Evolutionary conservation across 2,113 vertebrate species (phyloP).

Genomic region (Crotalus helleri): DNA sequence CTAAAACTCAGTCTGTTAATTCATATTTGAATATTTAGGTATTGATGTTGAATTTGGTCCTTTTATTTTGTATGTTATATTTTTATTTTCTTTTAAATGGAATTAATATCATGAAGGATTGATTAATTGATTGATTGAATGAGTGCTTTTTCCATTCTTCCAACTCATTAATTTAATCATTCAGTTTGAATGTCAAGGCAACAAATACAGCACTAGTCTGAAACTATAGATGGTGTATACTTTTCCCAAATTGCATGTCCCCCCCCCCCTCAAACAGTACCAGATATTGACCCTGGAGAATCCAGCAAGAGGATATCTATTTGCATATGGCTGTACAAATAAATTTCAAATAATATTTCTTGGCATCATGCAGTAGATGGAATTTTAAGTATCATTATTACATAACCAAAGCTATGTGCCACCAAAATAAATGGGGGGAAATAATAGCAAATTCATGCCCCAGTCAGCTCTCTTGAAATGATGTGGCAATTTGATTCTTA

Average conservation of each 20-base stretch:
- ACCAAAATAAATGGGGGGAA: slow-evolving; percentile 53
- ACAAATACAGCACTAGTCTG: not conserved
- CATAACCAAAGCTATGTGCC: slow-evolving; percentile 53
- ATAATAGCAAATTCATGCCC: slow-evolving; percentile 31
- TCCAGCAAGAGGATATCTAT: slow-evolving; percentile 57
- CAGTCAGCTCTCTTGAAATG: slow-evolving; percentile 38
- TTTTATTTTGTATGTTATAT: not conserved
- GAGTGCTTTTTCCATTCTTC: not conserved
- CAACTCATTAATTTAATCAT: not conserved
- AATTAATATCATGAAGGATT: not conserved
- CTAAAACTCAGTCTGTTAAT: not conserved
- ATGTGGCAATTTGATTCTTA: slow-evolving; percentile 39
- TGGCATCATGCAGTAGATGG: slow-evolving; percentile 53
- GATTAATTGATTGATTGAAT: fast-evolving
- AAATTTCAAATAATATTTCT: slow-evolving; percentile 55
- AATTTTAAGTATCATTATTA: slow-evolving; percentile 57
- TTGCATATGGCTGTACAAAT: slow-evolving; percentile 53
- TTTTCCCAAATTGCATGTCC: not conserved
- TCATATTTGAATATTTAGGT: not conserved
- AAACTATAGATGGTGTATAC: not conserved
- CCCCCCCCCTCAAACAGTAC: fast-evolving
- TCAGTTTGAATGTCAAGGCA: not conserved
- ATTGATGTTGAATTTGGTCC: not conserved
- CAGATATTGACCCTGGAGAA: slow-evolving; percentile 30
- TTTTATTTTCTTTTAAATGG: not conserved